Evolutionary conservation across 2,113 vertebrate species (phyloP).

Genomic region (Anser cygnoides): DNA sequence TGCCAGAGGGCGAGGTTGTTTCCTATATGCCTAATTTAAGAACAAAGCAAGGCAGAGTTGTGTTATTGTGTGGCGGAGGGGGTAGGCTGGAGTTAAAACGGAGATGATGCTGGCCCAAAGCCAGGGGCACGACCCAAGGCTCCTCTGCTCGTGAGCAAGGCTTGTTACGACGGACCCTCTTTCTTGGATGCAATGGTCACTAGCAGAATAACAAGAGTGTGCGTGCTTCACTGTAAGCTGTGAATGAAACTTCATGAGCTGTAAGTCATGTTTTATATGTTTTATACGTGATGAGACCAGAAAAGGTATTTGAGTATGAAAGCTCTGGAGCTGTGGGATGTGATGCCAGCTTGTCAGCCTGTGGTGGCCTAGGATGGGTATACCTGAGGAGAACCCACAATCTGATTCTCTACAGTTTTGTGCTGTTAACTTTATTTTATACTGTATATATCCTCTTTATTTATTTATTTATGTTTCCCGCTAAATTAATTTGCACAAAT

Average conservation of each 20-base stretch:
- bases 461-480: background rate
- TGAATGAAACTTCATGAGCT: too few relatives aligned
- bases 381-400: background rate
- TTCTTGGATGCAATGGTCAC: background rate
- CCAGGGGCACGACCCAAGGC: background rate
- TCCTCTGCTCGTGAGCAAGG: too few relatives aligned
- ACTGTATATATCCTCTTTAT: background rate
- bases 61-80: background rate
- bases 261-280: background rate
- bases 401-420: background rate
- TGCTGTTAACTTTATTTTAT: background rate
- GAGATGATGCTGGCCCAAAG: background rate
- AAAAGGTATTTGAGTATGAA: background rate
- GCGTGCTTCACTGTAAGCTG: background rate
- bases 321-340: background rate
- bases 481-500: background rate
- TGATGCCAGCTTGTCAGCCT: background rate
- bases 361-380: accelerated
- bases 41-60: accelerated
- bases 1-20: background rate
- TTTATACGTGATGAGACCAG: background rate
- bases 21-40: background rate
- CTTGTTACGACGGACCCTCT: background rate
- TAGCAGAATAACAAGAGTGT: background rate
- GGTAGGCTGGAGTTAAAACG: background rate